Conservation (phyloP, 1,140 invertebrate genomes). For the Drosophila paulistorum region DNA sequence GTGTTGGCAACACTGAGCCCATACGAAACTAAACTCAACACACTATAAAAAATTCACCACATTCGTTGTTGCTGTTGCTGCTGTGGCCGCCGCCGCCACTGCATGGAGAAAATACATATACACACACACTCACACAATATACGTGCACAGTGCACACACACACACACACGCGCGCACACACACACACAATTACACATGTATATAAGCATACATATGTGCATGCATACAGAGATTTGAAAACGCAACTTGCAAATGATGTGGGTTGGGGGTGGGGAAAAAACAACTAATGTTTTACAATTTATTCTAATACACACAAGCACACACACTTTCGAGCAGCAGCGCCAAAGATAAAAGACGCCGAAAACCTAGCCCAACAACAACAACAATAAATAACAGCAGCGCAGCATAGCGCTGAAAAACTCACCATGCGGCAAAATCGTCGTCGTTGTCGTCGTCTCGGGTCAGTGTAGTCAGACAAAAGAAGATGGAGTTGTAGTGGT, state of each 20-base stretch:
- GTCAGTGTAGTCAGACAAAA: constrained; percentile 71
- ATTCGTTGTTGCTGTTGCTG: constrained; percentile 18
- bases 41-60: constrained; percentile 52
- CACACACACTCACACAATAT: constrained; percentile 20
- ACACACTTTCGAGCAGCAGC: constrained; percentile 2
- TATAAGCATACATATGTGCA: constrained; percentile 4
- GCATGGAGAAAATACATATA: constrained; percentile 74
- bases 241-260: background rate
- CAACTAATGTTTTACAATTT: constrained; percentile 21
- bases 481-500: constrained; percentile 70
- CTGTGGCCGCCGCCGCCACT: constrained; percentile 14
- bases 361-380: constrained; percentile 69
- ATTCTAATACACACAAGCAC: background rate
- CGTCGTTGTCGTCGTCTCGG: constrained; percentile 18
- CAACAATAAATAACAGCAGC: constrained; percentile 31
- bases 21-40: constrained; percentile 26
- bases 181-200: constrained; percentile 18
- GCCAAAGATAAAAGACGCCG: constrained; percentile 50
- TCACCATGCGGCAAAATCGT: constrained; percentile 77
- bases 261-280: background rate
- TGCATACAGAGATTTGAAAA: constrained; percentile 3
- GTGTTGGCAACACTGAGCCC: constrained; percentile 69
- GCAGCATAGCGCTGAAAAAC: constrained; percentile 52
- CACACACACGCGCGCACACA: background rate
- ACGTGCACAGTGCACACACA: constrained; percentile 29